A percentile compares a stretch with the other conserved stretches of the same genome.
Conservation (phyloP, 2,797 vertebrate genomes). For the Macropodus opercularis region DNA sequence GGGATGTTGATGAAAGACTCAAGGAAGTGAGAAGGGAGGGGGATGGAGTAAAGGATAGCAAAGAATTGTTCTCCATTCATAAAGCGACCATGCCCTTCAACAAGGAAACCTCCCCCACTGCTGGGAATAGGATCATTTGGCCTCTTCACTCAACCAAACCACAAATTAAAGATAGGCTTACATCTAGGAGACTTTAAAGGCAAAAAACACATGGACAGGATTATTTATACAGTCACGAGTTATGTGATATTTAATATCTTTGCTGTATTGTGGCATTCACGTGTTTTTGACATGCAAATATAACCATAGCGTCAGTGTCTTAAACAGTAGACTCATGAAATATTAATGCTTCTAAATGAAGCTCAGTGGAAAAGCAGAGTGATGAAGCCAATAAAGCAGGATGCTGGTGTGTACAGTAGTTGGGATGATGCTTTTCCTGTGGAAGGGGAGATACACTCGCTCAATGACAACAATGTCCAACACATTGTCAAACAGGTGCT, state of each 20-base stretch:
- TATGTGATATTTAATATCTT: too few relatives aligned
- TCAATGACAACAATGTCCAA: slow-evolving; percentile 14
- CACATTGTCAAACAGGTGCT: slow-evolving; percentile 74
- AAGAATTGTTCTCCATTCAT: slow-evolving; percentile 63
- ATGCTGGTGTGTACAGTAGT: slow-evolving; percentile 36
- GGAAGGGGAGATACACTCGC: slow-evolving; percentile 25
- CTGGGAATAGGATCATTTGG: slow-evolving; percentile 24
- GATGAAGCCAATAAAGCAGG: slow-evolving; percentile 25
- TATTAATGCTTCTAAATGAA: too few relatives aligned
- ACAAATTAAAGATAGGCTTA: background rate
- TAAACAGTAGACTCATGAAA: too few relatives aligned
- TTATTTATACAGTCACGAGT: background rate
- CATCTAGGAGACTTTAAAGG: background rate
- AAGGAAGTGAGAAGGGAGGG: slow-evolving; percentile 40
- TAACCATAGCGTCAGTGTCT: too few relatives aligned
- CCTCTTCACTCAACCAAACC: slow-evolving; percentile 4
- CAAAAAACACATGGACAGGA: too few relatives aligned
- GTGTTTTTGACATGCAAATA: too few relatives aligned
- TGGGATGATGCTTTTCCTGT: slow-evolving; percentile 58
- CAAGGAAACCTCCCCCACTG: slow-evolving; percentile 39
- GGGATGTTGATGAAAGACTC: slow-evolving; percentile 51
- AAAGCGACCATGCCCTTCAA: slow-evolving; percentile 5
- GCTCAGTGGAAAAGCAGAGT: background rate
- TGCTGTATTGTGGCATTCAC: too few relatives aligned
- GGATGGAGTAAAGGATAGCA: slow-evolving; percentile 32